Percentiles rank a stretch among this genome's conserved stretches.
Evolutionary conservation across 2,888 invertebrate species (phyloP).

Genomic region (Tiphia femorata): DNA sequence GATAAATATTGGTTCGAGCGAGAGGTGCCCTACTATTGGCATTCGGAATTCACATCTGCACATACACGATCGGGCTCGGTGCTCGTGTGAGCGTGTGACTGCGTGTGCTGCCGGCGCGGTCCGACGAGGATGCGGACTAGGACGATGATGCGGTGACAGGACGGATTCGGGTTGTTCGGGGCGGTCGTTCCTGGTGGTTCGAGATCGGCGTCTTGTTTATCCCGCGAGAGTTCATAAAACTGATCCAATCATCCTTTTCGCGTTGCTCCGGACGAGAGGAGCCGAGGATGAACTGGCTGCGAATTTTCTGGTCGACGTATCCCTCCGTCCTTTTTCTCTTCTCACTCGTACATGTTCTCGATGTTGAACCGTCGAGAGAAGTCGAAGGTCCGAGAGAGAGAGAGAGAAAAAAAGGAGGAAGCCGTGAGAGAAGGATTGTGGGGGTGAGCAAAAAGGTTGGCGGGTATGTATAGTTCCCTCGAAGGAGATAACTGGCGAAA

Average conservation of each 20-base stretch:
- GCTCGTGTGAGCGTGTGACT: too few relatives aligned
- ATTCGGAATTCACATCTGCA: conserved; percentile 18
- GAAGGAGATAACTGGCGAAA: conserved; percentile 44
- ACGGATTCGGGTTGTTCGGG: background rate
- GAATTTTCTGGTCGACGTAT: too few relatives aligned
- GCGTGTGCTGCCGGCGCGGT: too few relatives aligned
- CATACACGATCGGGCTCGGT: too few relatives aligned
- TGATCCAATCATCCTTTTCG: conserved; percentile 69
- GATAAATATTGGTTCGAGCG: background rate
- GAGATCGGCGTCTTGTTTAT: conserved; percentile 68
- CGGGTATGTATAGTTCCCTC: conserved; percentile 5
- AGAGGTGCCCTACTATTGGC: too few relatives aligned
- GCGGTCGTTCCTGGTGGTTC: conserved; percentile 3
- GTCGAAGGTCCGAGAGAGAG: conserved; percentile 6
- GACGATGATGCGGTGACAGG: background rate
- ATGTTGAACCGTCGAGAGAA: background rate
- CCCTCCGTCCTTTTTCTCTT: too few relatives aligned
- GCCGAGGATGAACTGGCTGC: conserved; percentile 29
- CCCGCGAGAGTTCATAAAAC: conserved; percentile 71
- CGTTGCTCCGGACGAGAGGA: conserved; percentile 16
- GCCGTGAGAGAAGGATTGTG: background rate
- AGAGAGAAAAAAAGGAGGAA: background rate
- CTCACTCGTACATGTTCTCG: too few relatives aligned
- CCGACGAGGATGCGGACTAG: background rate
- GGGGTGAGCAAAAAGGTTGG: background rate